Evolutionary conservation across 2,888 invertebrate species (phyloP).

Genomic region (Acanthosepion esculentum): DNA sequence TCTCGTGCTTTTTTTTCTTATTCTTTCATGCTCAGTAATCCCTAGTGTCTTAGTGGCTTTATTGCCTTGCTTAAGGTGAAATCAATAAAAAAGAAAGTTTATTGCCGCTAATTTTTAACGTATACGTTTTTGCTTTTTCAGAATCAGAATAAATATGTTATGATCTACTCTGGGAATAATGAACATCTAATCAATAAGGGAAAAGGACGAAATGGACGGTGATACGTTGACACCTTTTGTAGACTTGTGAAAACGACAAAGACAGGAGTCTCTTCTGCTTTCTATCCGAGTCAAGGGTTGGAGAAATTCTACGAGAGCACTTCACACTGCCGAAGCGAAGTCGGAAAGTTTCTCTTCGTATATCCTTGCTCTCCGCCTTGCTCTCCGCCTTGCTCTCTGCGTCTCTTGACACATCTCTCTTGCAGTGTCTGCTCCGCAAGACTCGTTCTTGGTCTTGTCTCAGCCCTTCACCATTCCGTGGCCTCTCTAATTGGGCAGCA

Average conservation of each 20-base stretch:
- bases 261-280: neutral
- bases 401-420: neutral
- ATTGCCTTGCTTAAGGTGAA: no score
- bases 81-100: no score
- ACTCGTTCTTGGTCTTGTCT: neutral
- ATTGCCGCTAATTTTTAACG: no score
- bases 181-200: no score
- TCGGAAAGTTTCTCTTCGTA: neutral
- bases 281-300: neutral
- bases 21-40: no score
- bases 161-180: no score
- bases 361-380: neutral
- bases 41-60: no score
- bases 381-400: neutral
- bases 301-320: neutral
- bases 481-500: neutral
- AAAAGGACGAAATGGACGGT: no score
- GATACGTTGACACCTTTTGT: neutral
- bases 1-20: no score
- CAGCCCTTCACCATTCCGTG: neutral
- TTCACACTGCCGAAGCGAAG: neutral
- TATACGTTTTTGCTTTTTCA: no score
- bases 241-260: neutral
- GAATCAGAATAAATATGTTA: no score
- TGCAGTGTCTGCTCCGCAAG: neutral